A percentile compares a stretch with the other conserved stretches of the same genome.
Conservation (phyloP, 2,113 vertebrate species). For the Rhineura floridana region DNA sequence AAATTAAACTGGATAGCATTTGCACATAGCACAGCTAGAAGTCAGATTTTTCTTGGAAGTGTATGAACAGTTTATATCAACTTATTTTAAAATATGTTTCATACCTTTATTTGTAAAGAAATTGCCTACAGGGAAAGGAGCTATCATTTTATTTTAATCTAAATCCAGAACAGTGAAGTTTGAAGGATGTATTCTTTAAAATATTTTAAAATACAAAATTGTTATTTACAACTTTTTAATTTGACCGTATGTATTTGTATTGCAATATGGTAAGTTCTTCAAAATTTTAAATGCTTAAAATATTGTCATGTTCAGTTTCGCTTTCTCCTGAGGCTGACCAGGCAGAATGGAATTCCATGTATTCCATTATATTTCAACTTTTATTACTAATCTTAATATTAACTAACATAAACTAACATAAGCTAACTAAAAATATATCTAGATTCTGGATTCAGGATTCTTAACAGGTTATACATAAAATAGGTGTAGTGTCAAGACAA, state of each 20-base stretch:
- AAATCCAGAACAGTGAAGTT: background rate
- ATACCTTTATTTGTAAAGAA: background rate
- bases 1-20: background rate
- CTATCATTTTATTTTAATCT: background rate
- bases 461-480: too few relatives aligned
- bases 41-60: background rate
- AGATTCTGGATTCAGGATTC: too few relatives aligned
- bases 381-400: background rate
- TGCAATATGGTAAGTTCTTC: background rate
- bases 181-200: background rate
- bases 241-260: background rate
- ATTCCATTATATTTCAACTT: background rate
- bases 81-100: background rate
- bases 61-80: background rate
- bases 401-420: too few relatives aligned
- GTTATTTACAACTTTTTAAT: background rate
- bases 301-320: background rate
- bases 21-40: background rate
- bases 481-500: too few relatives aligned
- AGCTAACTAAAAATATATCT: too few relatives aligned
- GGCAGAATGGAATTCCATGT: background rate
- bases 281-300: background rate
- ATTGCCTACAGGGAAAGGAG: background rate
- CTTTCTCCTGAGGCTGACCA: background rate
- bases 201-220: background rate